phyloP scores from a whole-genome alignment of 2,888 invertebrate genomes.

The Incurvaria masculella region DNA sequence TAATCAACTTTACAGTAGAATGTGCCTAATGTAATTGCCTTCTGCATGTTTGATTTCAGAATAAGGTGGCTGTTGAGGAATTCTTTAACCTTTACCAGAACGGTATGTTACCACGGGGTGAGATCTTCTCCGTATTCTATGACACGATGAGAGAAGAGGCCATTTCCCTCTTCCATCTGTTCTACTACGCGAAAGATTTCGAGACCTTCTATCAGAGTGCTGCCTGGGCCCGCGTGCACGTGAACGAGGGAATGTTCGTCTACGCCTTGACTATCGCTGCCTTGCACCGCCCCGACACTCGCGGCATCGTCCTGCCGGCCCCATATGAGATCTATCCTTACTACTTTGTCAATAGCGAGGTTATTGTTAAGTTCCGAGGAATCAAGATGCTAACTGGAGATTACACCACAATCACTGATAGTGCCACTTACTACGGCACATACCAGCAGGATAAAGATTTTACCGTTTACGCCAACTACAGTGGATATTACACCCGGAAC shows the following conservation, averaged over 20 bases:
- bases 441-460: conserved; percentile 38
- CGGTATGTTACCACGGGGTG: conserved; percentile 45
- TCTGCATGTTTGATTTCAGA: conserved; percentile 26
- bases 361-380: conserved; percentile 41
- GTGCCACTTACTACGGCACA: conserved; percentile 36
- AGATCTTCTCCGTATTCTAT: conserved; percentile 50
- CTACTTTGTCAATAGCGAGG: conserved; percentile 59
- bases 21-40: not conserved
- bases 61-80: conserved; percentile 39
- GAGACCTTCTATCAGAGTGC: conserved; percentile 59
- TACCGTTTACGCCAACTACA: conserved; percentile 58
- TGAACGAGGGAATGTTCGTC: conserved; percentile 62
- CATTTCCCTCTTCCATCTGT: conserved; percentile 50
- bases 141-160: conserved; percentile 45
- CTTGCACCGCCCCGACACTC: conserved; percentile 56
- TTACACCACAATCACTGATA: conserved; percentile 27
- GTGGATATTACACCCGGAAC: conserved; percentile 48
- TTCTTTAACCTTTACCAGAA: conserved; percentile 37
- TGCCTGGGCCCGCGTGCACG: conserved; percentile 51
- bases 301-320: conserved; percentile 59
- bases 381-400: conserved; percentile 39
- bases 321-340: conserved; percentile 67
- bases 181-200: conserved; percentile 60
- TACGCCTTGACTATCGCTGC: conserved; percentile 60
- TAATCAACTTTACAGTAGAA: too few species aligned